Percentiles rank a stretch among this genome's conserved stretches.
phyloP scores from a whole-genome alignment of 1,140 invertebrate species.

The Drosophila littoralis region DNA sequence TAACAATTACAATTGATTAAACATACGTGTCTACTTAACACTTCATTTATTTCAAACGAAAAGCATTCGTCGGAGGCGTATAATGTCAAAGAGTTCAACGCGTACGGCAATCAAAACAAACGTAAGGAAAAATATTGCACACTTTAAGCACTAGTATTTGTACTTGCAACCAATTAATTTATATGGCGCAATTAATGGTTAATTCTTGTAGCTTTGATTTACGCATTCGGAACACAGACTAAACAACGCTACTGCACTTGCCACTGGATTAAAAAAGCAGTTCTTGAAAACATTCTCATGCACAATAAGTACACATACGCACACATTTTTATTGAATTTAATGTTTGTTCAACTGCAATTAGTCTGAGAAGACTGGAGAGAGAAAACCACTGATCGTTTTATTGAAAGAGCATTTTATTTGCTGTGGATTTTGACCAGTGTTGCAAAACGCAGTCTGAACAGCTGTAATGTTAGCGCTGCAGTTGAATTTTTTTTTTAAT shows the following conservation, averaged over 20 bases:
- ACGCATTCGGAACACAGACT: constrained; percentile 4
- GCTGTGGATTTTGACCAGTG: constrained; percentile 28
- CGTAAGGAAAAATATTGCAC: constrained; percentile 44
- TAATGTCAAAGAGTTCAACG: constrained; percentile 60
- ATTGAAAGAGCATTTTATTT: constrained; percentile 15
- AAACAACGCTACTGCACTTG: constrained; percentile 11
- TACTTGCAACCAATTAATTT: constrained; percentile 47
- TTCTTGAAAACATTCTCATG: constrained; percentile 14
- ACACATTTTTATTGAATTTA: constrained; percentile 9
- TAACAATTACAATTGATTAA: constrained; percentile 66
- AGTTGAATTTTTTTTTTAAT: constrained; percentile 1
- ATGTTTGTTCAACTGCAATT: constrained; percentile 16
- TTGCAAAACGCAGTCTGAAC: background rate
- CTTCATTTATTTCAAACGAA: constrained; percentile 9
- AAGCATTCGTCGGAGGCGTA: background rate
- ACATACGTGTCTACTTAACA: constrained; percentile 39
- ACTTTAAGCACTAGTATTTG: background rate
- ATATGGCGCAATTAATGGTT: constrained; percentile 19
- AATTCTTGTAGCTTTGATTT: constrained; percentile 14
- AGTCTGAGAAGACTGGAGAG: background rate
- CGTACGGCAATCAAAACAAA: constrained; percentile 51
- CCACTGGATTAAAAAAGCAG: constrained; percentile 1
- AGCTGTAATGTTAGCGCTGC: constrained; percentile 11
- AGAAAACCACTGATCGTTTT: constrained; percentile 20
- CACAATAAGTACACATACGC: constrained; percentile 4